Evolutionary conservation across 2,797 vertebrate species (phyloP).

Genomic region (Cirrhinus mrigala): DNA sequence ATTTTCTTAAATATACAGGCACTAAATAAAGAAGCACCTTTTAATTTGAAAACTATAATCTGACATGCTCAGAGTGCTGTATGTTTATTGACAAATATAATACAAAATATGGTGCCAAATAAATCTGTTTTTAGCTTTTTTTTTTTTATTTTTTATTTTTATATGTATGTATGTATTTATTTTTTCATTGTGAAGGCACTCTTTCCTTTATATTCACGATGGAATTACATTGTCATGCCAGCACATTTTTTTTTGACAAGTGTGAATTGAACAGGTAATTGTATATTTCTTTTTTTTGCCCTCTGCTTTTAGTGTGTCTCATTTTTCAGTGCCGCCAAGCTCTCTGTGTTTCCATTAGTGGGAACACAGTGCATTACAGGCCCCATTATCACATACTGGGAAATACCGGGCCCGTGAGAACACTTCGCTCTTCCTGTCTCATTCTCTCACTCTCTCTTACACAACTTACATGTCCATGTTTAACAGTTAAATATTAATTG

Average conservation of each 20-base stretch:
- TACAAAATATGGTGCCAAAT: not conserved
- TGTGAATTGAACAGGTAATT: conserved; percentile 61
- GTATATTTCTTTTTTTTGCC: conserved; percentile 50
- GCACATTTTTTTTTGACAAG: conserved; percentile 40
- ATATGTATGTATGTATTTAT: conserved; percentile 11
- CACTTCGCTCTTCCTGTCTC: conserved; percentile 17
- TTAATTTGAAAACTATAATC: not conserved
- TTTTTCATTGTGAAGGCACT: conserved; percentile 27
- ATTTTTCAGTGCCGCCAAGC: conserved; percentile 51
- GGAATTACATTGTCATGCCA: conserved; percentile 59
- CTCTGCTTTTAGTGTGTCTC: conserved; percentile 47
- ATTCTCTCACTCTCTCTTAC: not conserved
- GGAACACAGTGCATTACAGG: conserved; percentile 56
- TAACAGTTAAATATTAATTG: not conserved
- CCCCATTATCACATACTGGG: conserved; percentile 58
- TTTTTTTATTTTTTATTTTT: conserved; percentile 19
- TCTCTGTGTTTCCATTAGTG: conserved; percentile 63
- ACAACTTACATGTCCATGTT: conserved; percentile 23
- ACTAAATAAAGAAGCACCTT: not conserved
- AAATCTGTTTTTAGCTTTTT: not conserved
- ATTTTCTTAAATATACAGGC: not conserved
- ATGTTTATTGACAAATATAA: not conserved
- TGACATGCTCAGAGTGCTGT: not conserved
- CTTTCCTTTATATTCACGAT: conserved; percentile 60
- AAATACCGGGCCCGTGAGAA: conserved; percentile 24